A percentile compares a stretch with the other conserved stretches of the same genome.
Evolutionary conservation across 2,888 invertebrate species (phyloP).

Genomic region (Cosmia trapezina): DNA sequence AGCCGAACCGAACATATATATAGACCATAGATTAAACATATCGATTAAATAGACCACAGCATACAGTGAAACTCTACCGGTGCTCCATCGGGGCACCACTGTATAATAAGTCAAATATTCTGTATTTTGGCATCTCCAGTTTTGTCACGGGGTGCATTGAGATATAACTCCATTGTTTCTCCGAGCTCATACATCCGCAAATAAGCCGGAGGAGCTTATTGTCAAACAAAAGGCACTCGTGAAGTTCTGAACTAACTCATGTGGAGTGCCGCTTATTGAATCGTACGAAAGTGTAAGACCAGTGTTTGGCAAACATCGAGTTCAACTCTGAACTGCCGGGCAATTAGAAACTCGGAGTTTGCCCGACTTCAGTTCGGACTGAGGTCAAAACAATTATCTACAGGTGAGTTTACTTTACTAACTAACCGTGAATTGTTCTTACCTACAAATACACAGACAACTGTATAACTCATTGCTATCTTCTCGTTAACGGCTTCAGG

Average conservation of each 20-base stretch:
- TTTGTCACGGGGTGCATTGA: background rate
- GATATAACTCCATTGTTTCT: slow-evolving; percentile 28
- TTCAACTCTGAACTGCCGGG: slow-evolving; percentile 53
- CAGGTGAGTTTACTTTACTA: slow-evolving; percentile 55
- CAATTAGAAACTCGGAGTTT: slow-evolving; percentile 64
- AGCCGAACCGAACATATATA: too few species aligned
- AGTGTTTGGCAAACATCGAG: slow-evolving; percentile 51
- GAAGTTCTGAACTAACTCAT: slow-evolving; percentile 34
- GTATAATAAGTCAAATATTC: background rate
- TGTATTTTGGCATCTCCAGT: slow-evolving; percentile 18
- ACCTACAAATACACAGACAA: slow-evolving; percentile 13
- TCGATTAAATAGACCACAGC: too few species aligned
- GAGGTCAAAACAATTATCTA: slow-evolving; percentile 65
- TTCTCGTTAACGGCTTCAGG: background rate
- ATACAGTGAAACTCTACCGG: too few species aligned
- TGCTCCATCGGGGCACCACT: too few species aligned
- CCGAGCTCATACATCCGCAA: slow-evolving; percentile 28
- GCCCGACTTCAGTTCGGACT: slow-evolving; percentile 32
- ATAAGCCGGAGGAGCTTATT: slow-evolving; percentile 39
- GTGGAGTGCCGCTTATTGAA: slow-evolving; percentile 42
- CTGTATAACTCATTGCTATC: slow-evolving; percentile 8
- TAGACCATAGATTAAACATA: too few species aligned
- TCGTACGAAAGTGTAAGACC: slow-evolving; percentile 40
- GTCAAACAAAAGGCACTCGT: slow-evolving; percentile 47
- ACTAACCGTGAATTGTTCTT: slow-evolving; percentile 57